These are phyloP conservation scores for Alloscopus bannaensis DNA, from an alignment of 2,888 invertebrate genomes.

Conservation along the genomic window DNA sequence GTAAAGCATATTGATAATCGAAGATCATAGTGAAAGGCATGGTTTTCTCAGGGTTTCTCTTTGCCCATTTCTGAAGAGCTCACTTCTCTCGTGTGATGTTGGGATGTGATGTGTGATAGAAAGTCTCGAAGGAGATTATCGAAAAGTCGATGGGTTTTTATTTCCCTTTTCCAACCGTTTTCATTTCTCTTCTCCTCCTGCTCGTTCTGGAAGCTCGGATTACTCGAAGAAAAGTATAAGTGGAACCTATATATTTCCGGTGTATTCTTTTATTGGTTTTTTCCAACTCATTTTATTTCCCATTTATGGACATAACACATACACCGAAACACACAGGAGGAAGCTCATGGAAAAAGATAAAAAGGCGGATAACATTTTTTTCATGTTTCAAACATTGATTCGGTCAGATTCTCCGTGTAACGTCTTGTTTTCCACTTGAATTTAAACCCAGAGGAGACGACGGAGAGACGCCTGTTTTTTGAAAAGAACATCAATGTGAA, in stretches of 20 bases:
- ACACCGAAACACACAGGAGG: not conserved
- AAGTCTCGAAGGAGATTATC: conserved; percentile 64
- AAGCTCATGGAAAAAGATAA: not conserved
- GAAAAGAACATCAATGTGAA: too few relatives aligned
- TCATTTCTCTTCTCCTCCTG: conserved; percentile 14
- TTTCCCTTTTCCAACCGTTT: conserved; percentile 37
- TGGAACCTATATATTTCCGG: conserved; percentile 37
- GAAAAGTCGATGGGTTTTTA: conserved; percentile 64
- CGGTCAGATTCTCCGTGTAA: conserved; percentile 29
- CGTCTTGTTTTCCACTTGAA: conserved; percentile 23
- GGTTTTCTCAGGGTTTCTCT: too few relatives aligned
- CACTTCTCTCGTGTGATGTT: not conserved
- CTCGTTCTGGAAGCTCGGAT: conserved; percentile 27
- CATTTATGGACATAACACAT: too few relatives aligned
- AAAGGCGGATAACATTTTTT: conserved; percentile 19
- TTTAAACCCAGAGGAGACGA: conserved; percentile 26
- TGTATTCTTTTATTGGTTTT: conserved; percentile 29
- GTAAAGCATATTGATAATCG: too few relatives aligned
- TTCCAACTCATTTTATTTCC: conserved; percentile 10
- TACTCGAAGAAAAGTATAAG: conserved; percentile 33
- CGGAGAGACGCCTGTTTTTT: too few relatives aligned
- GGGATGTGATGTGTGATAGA: conserved; percentile 27
- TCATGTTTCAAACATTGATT: conserved; percentile 31
- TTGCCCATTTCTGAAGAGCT: too few relatives aligned
- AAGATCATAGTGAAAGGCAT: too few relatives aligned